Evolutionary conservation across 2,113 vertebrate species (phyloP).

Genomic region (Dromas ardeola): DNA sequence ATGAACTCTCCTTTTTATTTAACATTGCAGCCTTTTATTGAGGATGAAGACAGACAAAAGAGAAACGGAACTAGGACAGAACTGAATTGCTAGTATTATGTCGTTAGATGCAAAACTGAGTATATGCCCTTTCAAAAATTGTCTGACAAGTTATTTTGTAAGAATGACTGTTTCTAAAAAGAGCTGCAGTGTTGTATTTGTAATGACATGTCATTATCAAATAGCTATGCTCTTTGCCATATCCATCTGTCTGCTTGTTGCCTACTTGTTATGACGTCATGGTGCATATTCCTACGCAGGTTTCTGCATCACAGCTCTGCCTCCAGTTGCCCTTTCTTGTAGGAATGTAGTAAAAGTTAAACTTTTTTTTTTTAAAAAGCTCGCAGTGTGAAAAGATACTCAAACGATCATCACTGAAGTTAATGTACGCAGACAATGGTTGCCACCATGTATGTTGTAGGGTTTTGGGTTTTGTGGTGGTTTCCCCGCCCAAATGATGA

Average conservation of each 20-base stretch:
- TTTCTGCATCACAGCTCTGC: neutral
- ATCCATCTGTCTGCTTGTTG: neutral
- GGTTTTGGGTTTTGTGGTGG: neutral
- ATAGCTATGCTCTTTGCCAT: neutral
- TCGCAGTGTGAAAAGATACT: neutral
- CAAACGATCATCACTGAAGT: neutral
- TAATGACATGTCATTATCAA: neutral
- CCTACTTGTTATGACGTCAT: fast-evolving
- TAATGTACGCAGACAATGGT: too few species aligned
- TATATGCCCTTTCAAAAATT: neutral
- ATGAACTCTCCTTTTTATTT: neutral
- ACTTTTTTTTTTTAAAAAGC: neutral
- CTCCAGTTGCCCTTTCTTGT: neutral
- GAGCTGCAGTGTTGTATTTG: neutral
- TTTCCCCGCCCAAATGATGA: neutral
- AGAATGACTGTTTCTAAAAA: neutral
- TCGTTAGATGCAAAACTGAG: neutral
- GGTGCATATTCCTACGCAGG: fast-evolving
- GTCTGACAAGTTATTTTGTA: neutral
- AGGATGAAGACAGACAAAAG: neutral
- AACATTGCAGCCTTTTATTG: neutral
- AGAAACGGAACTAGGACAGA: neutral
- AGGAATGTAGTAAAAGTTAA: neutral
- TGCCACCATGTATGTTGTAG: neutral
- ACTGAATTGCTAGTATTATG: neutral